A percentile compares a stretch with the other conserved stretches of the same genome.
Conservation (phyloP, 2,113 vertebrate species). For the Symphodus melops region DNA sequence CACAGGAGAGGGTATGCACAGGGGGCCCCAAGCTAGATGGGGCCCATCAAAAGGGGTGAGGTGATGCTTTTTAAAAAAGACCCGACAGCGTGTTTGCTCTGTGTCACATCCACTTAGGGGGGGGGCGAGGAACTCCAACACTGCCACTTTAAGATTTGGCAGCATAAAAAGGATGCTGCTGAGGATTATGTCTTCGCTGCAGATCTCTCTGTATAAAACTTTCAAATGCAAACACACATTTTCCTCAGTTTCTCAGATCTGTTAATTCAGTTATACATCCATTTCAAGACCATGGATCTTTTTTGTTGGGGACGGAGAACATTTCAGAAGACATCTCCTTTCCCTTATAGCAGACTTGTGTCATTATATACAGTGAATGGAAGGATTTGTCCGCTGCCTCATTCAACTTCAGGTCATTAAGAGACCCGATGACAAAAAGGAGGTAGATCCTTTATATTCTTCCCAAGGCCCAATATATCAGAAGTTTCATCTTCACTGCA, state of each 20-base stretch:
- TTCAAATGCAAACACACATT: background rate
- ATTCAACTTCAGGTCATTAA: conserved; percentile 21
- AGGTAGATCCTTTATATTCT: background rate
- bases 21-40: conserved; percentile 41
- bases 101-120: conserved; percentile 57
- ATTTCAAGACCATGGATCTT: background rate
- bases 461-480: background rate
- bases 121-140: conserved; percentile 42
- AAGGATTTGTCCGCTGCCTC: conserved; percentile 49
- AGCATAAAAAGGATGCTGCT: background rate
- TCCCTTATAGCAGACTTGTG: conserved; percentile 8
- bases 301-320: conserved; percentile 1
- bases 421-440: background rate
- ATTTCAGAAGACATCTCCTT: background rate
- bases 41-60: conserved; percentile 59
- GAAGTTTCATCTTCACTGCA: too few relatives aligned
- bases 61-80: conserved; percentile 62
- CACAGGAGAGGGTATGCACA: background rate
- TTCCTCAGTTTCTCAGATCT: background rate
- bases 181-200: background rate
- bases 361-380: conserved; percentile 18
- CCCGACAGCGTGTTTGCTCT: conserved; percentile 47
- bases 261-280: conserved; percentile 11
- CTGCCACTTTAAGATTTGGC: background rate
- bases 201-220: background rate